Conservation (phyloP, 1,140 invertebrate species). For the Atta colombica region DNA sequence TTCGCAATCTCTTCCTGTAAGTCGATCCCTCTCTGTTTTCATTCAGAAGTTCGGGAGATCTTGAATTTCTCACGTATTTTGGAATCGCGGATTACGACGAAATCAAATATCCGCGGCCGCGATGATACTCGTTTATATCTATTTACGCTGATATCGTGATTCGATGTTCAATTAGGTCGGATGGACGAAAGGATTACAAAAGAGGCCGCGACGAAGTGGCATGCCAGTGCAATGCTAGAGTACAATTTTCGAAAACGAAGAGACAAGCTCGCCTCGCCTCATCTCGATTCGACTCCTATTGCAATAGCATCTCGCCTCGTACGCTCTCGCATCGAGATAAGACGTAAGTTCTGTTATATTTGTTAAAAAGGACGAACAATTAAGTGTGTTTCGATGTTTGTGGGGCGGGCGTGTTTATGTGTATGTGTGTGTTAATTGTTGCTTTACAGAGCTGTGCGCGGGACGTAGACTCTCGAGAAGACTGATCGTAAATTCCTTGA, state of each 20-base stretch:
- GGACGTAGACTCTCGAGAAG: slow-evolving; percentile 59
- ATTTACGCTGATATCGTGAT: neutral
- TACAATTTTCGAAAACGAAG: neutral
- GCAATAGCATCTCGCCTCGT: slow-evolving; percentile 52
- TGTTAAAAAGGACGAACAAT: slow-evolving; percentile 83
- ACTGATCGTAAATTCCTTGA: slow-evolving; percentile 68
- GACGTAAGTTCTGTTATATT: slow-evolving; percentile 83
- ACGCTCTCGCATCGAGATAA: slow-evolving; percentile 60
- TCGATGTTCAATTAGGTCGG: slow-evolving; percentile 42
- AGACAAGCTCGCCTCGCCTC: neutral
- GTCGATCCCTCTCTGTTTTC: neutral
- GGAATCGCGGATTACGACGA: neutral
- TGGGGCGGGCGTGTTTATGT: slow-evolving; percentile 16
- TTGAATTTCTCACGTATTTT: neutral
- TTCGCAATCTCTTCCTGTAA: neutral
- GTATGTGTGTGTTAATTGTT: slow-evolving; percentile 41
- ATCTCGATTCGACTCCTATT: neutral
- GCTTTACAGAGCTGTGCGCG: slow-evolving; percentile 71
- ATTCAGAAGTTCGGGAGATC: neutral
- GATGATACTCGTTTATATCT: neutral
- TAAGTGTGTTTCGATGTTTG: slow-evolving; percentile 75
- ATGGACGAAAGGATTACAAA: slow-evolving; percentile 43
- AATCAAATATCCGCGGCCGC: neutral
- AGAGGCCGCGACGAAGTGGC: slow-evolving; percentile 54
- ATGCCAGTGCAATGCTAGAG: slow-evolving; percentile 51